Evolutionary conservation across 2,113 vertebrate species (phyloP), one percentile per base, ranked within the genome.

Genomic region (Mystacornis crossleyi): DNA sequence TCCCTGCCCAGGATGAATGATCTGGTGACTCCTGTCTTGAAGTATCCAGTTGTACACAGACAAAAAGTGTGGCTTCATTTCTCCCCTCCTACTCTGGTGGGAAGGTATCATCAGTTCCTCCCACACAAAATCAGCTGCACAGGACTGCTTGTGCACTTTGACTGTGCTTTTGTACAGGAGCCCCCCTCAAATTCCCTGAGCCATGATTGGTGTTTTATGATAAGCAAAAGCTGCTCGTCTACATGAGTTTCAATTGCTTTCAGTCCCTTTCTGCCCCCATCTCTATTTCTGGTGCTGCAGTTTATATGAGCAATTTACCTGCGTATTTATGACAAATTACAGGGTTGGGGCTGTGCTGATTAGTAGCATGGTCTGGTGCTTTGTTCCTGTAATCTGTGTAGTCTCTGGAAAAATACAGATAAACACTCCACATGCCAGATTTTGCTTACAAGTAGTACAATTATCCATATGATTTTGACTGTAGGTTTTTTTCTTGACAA

Each of bases 161-260:
- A 2, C 23, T 34, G 53, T 2, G 0, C 74, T 82, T 75, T 71
- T 55, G 26, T 33, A 0, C 21, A 53, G 71, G 66, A 70, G 21
- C 3, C 14, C 14, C n/a, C 36, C 53, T 45, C 1, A 26, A 18
- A 48, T 75, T 88, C 71, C 71, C 62, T 5, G 5, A 36, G 19
- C 25, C 0, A 0, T 1, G 23, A 1, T 2, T 38, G 45, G 9
- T 34, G 2, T 34, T 38, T 73, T 28, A 2, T 20, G 45, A 34
- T 70, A 42, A 82, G 12, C 79, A 55, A 13, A 8, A 50, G 64
- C 50, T 87, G 55, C 40, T 71, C 6, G 5, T 55, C 43, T 38
- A 6, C 19, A 3, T 0, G 25, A 26, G 6, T 61, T 69, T 23
- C 6, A 18, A 0, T 58, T 0, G 0, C 14, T 67, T 62, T 24